These are phyloP conservation scores for Probosciger aterrimus DNA, from an alignment of 2,113 vertebrate genomes.

Conservation along the genomic window DNA sequence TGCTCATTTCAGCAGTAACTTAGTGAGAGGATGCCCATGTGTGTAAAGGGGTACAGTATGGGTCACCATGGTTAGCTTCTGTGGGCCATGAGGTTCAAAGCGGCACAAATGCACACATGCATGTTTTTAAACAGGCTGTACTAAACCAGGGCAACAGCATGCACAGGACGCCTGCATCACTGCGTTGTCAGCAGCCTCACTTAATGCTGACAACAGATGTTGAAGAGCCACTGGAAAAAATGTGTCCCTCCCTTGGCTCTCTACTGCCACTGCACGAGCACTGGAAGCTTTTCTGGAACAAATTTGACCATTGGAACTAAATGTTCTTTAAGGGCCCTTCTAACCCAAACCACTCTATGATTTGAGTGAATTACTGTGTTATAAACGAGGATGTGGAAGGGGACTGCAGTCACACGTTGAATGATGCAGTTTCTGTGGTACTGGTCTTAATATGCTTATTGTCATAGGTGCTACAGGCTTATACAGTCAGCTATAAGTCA, in stretches of 20 bases:
- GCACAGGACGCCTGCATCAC: neutral
- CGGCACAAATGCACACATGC: rapidly evolving
- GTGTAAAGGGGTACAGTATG: neutral
- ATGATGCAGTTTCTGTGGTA: neutral
- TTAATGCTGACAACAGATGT: neutral
- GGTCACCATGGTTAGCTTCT: neutral
- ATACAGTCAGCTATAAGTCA: neutral
- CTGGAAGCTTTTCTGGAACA: neutral
- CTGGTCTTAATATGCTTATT: neutral
- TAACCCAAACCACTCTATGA: neutral
- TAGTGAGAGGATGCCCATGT: neutral
- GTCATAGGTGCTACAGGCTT: neutral
- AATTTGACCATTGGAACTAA: neutral
- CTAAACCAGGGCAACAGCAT: neutral
- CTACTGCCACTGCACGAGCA: neutral
- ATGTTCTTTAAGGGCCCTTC: neutral
- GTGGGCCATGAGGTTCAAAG: neutral
- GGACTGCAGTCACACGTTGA: neutral
- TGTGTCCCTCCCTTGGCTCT: neutral
- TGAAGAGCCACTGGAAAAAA: neutral
- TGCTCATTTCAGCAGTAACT: neutral
- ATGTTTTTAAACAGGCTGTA: neutral
- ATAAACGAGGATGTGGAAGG: neutral
- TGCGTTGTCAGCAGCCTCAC: neutral
- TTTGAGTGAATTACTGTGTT: neutral